Percentiles rank a stretch among this genome's conserved stretches.
phyloP scores from a whole-genome alignment of 1,140 invertebrate species.

The Apis mellifera region Amel_HAv3.1 CM009931.2:234501-235000 shows the following conservation, averaged over 20 bases:
- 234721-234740: conserved; percentile 50
- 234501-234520: too few relatives aligned
- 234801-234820: conserved; percentile 52
- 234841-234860: not conserved
- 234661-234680: conserved; percentile 68
- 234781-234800: conserved; percentile 51
- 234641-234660: conserved; percentile 71
- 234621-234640: conserved; percentile 51
- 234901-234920: conserved; percentile 61
- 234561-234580: conserved; percentile 53
- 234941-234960: conserved; percentile 42
- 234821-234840: conserved; percentile 43
- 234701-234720: too few relatives aligned
- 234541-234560: conserved; percentile 37
- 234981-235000: conserved; percentile 34
- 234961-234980: conserved; percentile 40
- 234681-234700: conserved; percentile 68
- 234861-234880: conserved; percentile 65
- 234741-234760: not conserved
- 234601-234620: conserved; percentile 52
- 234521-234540: too few relatives aligned
- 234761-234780: conserved; percentile 31
- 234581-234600: conserved; percentile 64
- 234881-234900: conserved; percentile 65
- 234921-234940: conserved; percentile 67